phyloP scores from a whole-genome alignment of 2,113 vertebrate species.

The Aviceda subcristata region DNA sequence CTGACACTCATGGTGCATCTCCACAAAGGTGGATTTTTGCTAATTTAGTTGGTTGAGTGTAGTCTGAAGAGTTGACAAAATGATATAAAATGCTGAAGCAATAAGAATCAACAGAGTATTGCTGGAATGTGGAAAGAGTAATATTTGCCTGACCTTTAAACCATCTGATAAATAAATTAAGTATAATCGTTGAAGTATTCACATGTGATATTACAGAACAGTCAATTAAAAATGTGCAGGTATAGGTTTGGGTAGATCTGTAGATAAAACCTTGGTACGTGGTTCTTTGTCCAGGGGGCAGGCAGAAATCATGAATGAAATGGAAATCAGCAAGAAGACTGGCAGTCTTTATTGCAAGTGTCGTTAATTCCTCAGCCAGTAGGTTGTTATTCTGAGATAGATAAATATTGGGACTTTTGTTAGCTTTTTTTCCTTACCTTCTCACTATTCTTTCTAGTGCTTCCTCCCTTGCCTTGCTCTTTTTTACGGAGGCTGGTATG shows the following conservation, averaged over 20 bases:
- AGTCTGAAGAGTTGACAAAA: not conserved
- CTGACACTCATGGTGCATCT: not conserved
- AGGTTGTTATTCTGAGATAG: not conserved
- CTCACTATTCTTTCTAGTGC: not conserved
- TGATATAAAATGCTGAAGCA: not conserved
- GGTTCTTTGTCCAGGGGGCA: not conserved
- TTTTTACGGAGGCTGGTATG: not conserved
- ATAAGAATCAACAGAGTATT: not conserved
- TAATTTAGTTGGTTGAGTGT: not conserved
- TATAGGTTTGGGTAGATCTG: not conserved
- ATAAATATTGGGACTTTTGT: not conserved
- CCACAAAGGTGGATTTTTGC: not conserved
- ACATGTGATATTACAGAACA: not conserved
- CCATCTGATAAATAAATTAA: not conserved
- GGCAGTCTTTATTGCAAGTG: not conserved
- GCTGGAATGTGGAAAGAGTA: not conserved
- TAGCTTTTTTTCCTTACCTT: not conserved
- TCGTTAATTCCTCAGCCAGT: not conserved
- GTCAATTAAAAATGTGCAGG: not conserved
- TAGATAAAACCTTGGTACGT: not conserved
- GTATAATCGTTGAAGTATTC: not conserved
- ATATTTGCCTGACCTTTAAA: not conserved
- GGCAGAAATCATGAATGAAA: not conserved
- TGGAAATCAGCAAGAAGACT: not conserved
- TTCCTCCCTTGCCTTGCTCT: not conserved